Conservation (phyloP, 2,888 invertebrate species). For the Leptothorax acervorum region DNA sequence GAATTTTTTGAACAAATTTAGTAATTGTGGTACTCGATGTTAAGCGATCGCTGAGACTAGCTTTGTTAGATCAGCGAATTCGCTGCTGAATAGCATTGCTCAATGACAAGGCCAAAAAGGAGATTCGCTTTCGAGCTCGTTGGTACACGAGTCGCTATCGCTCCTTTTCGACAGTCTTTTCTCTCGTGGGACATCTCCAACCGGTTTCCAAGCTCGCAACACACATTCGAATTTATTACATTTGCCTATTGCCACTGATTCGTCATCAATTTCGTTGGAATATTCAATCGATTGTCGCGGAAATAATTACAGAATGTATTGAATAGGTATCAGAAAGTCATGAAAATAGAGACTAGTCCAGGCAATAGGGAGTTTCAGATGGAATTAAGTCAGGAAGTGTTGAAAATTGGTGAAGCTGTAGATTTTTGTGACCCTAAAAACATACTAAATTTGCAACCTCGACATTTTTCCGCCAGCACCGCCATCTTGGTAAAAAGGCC, state of each 20-base stretch:
- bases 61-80: background rate
- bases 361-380: too few relatives aligned
- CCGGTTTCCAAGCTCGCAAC: conserved; percentile 72
- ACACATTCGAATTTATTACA: conserved; percentile 71
- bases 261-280: conserved; percentile 8
- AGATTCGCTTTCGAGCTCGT: conserved; percentile 63
- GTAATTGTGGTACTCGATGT: background rate
- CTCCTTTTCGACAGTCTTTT: conserved; percentile 63
- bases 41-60: too few relatives aligned
- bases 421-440: too few relatives aligned
- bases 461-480: too few relatives aligned
- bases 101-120: conserved; percentile 55
- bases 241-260: conserved; percentile 37
- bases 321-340: background rate
- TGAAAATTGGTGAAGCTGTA: too few relatives aligned
- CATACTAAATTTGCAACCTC: too few relatives aligned
- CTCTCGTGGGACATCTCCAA: conserved; percentile 71
- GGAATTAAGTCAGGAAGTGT: too few relatives aligned
- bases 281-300: background rate
- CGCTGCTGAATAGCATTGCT: conserved; percentile 15
- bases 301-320: background rate
- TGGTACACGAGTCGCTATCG: conserved; percentile 46
- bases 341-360: background rate
- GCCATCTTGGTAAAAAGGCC: too few relatives aligned
- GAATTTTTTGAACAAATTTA: background rate